Evolutionary conservation across 2,113 vertebrate species (phyloP), one percentile per base, ranked within the genome.

Genomic region (Desmodus rotundus): DNA sequence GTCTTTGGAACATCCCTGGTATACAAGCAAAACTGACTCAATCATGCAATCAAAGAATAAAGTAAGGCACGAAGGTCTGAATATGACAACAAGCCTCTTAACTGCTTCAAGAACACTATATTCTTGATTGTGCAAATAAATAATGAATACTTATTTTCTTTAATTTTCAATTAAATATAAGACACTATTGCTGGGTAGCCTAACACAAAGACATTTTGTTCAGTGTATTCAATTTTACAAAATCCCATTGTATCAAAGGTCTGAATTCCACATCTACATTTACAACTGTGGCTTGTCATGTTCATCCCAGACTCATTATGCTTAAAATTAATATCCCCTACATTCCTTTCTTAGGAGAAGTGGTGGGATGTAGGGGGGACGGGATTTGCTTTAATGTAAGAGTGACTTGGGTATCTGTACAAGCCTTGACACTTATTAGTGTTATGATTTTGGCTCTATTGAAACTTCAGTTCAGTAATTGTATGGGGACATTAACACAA

Each of bases 111-210:
- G 96, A 88, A 52, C 52, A 67, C 24, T 74, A 86, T 93, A 56
- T 36, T 95, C n/a, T 85, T 91, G 24, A 93, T 93, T 81, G 88
- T 73, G 81, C 70, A 67, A 61, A 28, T 61, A 81, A 36, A 45
- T 54, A 67, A 89, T 47, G 36, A 54, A 47, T 72, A 47, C 36
- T 26, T 74, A 72, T 76, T 94, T 95, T 76, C 43, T 85, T 94
- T 80, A 50, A 80, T 82, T 92, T 84, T 96, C 22, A 82, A 28
- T 41, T 96, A 96, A 96, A 74, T 93, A 45, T 80, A 92, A 77
- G 41, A 70, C n/a, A 70, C 13, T 70, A 19, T 74, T 76, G n/a
- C 16, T 31, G 2, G 19, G 54, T 38, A 73, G 47, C 63, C 43
- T 61, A 89, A 92, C 17, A 73, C 33, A 45, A 26, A 76, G 56